Evolutionary conservation across 2,888 invertebrate genomes (phyloP), one percentile per base, ranked within the genome.

Genomic region (Eupeodes latifasciatus): DNA sequence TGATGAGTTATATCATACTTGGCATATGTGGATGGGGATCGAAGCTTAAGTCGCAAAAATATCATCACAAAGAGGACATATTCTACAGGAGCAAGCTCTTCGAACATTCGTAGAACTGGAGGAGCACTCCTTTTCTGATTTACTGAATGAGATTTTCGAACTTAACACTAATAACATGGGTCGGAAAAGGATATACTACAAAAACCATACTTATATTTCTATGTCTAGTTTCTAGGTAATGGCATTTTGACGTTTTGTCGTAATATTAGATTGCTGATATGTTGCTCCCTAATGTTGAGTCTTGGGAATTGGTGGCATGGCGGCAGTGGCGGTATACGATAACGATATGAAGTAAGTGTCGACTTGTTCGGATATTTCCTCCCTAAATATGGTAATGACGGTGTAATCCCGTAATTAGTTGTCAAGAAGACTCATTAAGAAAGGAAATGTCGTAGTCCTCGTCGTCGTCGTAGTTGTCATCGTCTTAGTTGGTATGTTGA

Each of bases 321-420:
- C 55, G 6, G 16, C 7, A 10, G 0, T 27, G 57, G 57, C 55
- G 9, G 1, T 19, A 11, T 55, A 36, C n/a, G 44, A 9, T 2
- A 19, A 9, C 19, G n/a, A n/a, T 34, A 44, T 59, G 19, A 19
- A 27, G n/a, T 19, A 27, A 47, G 16, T 59, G 59, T 16, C 47
- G 59, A 44, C 36, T 36, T 53, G 69, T 55, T 55, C 11, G 57
- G 57, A 47, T 69, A 44, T 62, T 72, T 57, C 7, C 47, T 49
- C 7, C 16, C 64, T 66, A 57, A 74, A 64, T 77, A 77, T 64
- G 82, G 44, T 62, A 64, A 71, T 84, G 79, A 59, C 59, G 62
- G 69, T 61, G 67, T 79, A 79, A 84, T 84, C 79, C 75, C 40
- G 79, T 84, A 84, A 84, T 84, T 84, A 84, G 84, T 79, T 84